Evolutionary conservation across 2,888 invertebrate species (phyloP).

Genomic region (Cryptus armator): DNA sequence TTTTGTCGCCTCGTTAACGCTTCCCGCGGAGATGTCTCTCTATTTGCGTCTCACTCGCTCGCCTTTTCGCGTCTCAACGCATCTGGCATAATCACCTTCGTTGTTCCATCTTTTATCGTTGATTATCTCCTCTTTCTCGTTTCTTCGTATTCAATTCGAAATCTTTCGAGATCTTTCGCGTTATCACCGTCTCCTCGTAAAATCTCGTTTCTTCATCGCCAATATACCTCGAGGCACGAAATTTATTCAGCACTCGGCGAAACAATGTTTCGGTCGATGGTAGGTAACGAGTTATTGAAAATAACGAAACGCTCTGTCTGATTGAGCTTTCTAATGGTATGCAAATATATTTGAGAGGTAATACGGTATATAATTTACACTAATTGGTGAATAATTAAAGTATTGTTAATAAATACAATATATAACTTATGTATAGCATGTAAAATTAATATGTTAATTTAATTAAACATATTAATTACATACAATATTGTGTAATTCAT

Average conservation of each 20-base stretch:
- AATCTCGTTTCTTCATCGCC: slow-evolving; percentile 6
- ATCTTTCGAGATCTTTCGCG: not conserved
- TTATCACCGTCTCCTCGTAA: slow-evolving; percentile 5
- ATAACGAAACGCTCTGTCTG: not conserved
- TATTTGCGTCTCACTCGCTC: not conserved
- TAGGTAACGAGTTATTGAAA: slow-evolving; percentile 14
- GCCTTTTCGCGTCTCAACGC: slow-evolving; percentile 5
- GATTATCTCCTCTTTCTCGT: not conserved
- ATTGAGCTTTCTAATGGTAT: not conserved
- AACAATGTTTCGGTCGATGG: slow-evolving; percentile 17
- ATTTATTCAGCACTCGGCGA: slow-evolving; percentile 18
- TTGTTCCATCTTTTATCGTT: slow-evolving; percentile 2
- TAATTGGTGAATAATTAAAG: not conserved
- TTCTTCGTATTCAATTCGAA: not conserved
- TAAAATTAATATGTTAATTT: no score
- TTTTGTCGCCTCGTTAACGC: slow-evolving; percentile 34
- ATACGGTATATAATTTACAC: no score
- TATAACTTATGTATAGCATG: no score
- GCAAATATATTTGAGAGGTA: not conserved
- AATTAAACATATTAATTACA: no score
- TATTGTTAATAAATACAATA: no score
- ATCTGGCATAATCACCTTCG: slow-evolving; percentile 25
- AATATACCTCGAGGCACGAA: not conserved
- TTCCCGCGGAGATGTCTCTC: slow-evolving; percentile 15
- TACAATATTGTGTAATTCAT: no score